These are phyloP conservation scores for Panagrolaimus sp. DNA, from an alignment of 1,140 invertebrate species.

Conservation along the genomic window DNA sequence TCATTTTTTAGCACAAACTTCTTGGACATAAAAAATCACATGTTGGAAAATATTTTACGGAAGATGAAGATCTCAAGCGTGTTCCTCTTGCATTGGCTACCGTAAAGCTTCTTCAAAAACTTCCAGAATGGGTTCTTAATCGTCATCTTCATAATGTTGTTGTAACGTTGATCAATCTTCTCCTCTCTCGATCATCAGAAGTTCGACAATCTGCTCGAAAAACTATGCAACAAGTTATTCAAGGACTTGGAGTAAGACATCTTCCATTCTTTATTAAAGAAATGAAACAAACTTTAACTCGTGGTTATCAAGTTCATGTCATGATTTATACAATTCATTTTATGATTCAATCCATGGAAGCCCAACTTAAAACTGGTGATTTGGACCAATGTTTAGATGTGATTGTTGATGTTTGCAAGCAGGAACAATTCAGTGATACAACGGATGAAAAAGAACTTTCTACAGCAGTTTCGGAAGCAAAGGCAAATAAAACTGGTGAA, in stretches of 20 bases:
- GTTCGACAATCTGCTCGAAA: constrained; percentile 78
- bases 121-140: constrained; percentile 71
- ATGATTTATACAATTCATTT: constrained; percentile 80
- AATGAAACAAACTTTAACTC: constrained; percentile 73
- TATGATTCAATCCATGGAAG: constrained; percentile 71
- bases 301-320: constrained; percentile 88
- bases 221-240: constrained; percentile 80
- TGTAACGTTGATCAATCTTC: constrained; percentile 78
- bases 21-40: constrained; percentile 40
- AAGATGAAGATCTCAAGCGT: constrained; percentile 79
- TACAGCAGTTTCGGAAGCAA: constrained; percentile 69
- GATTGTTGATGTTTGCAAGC: constrained; percentile 76
- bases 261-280: constrained; percentile 74
- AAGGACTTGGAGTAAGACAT: constrained; percentile 75
- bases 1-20: constrained; percentile 25
- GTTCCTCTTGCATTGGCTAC: constrained; percentile 85
- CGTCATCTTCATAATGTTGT: constrained; percentile 76
- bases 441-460: constrained; percentile 83
- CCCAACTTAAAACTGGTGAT: constrained; percentile 68
- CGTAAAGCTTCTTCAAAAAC: constrained; percentile 80
- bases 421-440: constrained; percentile 79
- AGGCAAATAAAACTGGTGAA: constrained; percentile 73
- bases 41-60: constrained; percentile 56
- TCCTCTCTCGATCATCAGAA: constrained; percentile 80
- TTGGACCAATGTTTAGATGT: constrained; percentile 73